Conservation (phyloP, 2,797 vertebrate genomes). For the Aldrovandia affinis region DNA sequence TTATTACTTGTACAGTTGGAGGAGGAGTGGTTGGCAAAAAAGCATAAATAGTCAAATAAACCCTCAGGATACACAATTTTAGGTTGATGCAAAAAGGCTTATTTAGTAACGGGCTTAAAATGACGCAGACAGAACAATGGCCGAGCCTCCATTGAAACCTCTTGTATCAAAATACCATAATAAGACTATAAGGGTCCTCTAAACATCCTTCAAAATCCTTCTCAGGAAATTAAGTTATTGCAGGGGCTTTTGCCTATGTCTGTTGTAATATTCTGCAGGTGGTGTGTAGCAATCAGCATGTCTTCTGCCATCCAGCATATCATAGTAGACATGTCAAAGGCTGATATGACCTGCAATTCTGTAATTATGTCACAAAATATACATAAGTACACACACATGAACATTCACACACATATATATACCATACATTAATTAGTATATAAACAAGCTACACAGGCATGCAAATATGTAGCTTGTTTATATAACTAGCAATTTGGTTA, state of each 20-base stretch:
- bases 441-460: background rate
- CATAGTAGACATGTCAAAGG: background rate
- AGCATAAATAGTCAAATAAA: background rate
- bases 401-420: background rate
- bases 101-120: background rate
- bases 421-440: background rate
- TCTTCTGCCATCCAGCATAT: background rate
- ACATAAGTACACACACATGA: background rate
- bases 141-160: background rate
- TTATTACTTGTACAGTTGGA: background rate
- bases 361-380: background rate
- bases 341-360: background rate
- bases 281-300: conserved; percentile 2
- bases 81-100: background rate
- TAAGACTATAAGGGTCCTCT: background rate
- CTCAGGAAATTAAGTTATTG: background rate
- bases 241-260: background rate
- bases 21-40: background rate
- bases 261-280: background rate
- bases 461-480: background rate
- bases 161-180: background rate
- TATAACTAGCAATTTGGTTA: background rate
- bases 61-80: background rate
- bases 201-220: background rate
- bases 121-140: background rate